Conservation (phyloP, 2,797 vertebrate genomes). For the Sebastes elongatus region DNA sequence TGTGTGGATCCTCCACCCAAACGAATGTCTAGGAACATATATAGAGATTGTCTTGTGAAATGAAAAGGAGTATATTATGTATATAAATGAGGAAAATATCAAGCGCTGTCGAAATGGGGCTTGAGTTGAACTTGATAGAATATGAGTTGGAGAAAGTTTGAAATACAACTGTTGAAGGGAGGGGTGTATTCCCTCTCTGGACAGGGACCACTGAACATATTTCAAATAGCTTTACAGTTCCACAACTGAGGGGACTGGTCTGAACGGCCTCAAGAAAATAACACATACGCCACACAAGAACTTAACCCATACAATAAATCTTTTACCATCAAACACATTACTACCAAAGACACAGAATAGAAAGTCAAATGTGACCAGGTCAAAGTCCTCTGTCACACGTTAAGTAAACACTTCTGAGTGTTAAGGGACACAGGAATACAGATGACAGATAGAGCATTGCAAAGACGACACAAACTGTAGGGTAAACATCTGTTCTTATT, state of each 20-base stretch:
- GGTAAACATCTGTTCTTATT: neutral
- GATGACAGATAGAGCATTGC: neutral
- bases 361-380: constrained; percentile 28
- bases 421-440: constrained; percentile 5
- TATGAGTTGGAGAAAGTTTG: constrained; percentile 16
- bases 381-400: constrained; percentile 28
- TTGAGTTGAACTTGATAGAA: constrained; percentile 17
- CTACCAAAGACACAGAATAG: constrained; percentile 1
- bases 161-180: constrained; percentile 10
- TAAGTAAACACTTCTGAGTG: constrained; percentile 4
- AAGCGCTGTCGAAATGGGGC: neutral
- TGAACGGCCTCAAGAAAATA: constrained; percentile 16
- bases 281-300: constrained; percentile 5
- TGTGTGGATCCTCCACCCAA: constrained; percentile 7
- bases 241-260: constrained; percentile 39
- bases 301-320: constrained; percentile 35
- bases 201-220: constrained; percentile 6
- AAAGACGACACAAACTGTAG: neutral
- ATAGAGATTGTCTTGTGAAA: neutral
- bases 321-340: constrained; percentile 23
- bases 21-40: constrained; percentile 1
- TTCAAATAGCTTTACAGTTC: constrained; percentile 29
- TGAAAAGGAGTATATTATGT: neutral
- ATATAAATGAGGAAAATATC: neutral
- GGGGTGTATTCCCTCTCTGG: constrained; percentile 17